phyloP scores from a whole-genome alignment of 2,888 invertebrate genomes.

The Argyresthia goedartella region DNA sequence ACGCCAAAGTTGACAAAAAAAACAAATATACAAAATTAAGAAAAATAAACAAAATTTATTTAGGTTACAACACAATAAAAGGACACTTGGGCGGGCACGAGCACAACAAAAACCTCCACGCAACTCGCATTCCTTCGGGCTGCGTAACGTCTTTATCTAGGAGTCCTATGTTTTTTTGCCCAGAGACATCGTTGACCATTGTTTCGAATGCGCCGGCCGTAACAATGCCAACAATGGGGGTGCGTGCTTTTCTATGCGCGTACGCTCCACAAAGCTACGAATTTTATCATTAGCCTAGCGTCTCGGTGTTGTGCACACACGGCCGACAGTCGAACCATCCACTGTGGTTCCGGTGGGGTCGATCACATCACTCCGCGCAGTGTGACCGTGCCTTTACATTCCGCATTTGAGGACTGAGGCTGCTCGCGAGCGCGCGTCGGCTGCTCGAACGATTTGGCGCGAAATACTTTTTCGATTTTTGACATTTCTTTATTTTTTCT shows the following conservation, averaged over 20 bases:
- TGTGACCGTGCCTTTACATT: constrained; percentile 48
- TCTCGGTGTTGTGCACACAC: constrained; percentile 64
- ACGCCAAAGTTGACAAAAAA: too few relatives aligned
- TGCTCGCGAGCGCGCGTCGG: constrained; percentile 27
- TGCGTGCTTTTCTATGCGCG: constrained; percentile 53
- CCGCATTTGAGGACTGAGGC: constrained; percentile 26
- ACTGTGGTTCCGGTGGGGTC: constrained; percentile 72
- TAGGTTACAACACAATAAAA: too few relatives aligned
- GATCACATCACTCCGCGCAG: constrained; percentile 43
- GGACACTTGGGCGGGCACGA: background rate
- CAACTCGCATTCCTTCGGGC: constrained; percentile 23
- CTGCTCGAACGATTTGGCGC: constrained; percentile 36
- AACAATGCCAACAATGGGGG: constrained; percentile 48
- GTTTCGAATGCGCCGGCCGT: constrained; percentile 42
- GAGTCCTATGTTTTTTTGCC: constrained; percentile 29
- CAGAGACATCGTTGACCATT: constrained; percentile 15
- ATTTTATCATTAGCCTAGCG: constrained; percentile 38
- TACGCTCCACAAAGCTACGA: constrained; percentile 47
- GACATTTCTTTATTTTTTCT: constrained; percentile 15
- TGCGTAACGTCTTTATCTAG: constrained; percentile 42
- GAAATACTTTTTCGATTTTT: constrained; percentile 24
- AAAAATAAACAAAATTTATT: too few relatives aligned
- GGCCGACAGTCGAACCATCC: constrained; percentile 60
- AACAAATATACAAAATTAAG: too few relatives aligned
- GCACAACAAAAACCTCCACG: background rate